Conservation (phyloP, 2,113 vertebrate species). For the Urocolius indicus region DNA sequence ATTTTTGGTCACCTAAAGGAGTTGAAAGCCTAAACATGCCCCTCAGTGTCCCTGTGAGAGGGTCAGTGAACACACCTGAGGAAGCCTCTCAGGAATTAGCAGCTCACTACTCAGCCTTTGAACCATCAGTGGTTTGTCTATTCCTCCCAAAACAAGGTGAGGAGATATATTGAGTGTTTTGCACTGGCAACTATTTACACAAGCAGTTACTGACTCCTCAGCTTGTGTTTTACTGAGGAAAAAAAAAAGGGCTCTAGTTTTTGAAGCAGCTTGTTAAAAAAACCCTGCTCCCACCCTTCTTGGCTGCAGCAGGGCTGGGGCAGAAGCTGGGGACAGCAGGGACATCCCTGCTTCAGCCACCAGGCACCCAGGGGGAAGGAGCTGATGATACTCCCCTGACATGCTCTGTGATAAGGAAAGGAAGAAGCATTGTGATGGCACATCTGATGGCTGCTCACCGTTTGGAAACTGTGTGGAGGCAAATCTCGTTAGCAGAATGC, state of each 20-base stretch:
- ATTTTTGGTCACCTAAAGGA: background rate
- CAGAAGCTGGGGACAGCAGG: background rate
- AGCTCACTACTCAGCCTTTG: background rate
- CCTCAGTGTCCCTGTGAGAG: too few relatives aligned
- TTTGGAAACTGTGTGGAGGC: constrained; percentile 92
- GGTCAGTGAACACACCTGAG: background rate
- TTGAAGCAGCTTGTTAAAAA: background rate
- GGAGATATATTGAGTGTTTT: background rate
- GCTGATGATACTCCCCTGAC: background rate
- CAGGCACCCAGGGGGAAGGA: background rate
- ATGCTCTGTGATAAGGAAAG: too few relatives aligned
- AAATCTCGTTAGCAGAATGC: constrained; percentile 92
- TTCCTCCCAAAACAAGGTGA: background rate
- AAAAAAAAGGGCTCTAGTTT: background rate
- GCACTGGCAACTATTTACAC: background rate
- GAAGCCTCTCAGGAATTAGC: background rate
- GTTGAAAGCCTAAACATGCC: background rate
- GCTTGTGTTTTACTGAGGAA: background rate
- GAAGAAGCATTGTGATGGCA: too few relatives aligned
- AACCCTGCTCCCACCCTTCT: background rate
- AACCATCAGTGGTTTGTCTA: background rate
- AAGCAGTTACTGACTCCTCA: background rate
- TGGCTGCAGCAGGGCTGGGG: background rate
- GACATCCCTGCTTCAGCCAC: background rate
- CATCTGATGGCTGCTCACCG: constrained; percentile 77